These are phyloP conservation scores for Dioctria rufipes DNA, from an alignment of 2,888 invertebrate species.

Conservation along the genomic window DNA sequence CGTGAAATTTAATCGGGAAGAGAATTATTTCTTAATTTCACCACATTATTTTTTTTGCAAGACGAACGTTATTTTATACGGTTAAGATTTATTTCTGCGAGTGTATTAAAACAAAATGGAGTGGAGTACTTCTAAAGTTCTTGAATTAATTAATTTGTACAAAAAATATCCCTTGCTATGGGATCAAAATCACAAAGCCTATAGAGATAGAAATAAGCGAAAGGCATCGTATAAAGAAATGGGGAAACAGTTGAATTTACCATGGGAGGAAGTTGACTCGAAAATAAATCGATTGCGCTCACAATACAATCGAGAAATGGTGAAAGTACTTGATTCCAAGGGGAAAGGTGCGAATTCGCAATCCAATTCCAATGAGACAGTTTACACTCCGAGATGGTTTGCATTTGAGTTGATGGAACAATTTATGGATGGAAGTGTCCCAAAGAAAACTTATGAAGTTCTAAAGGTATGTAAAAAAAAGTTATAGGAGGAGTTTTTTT, in stretches of 20 bases:
- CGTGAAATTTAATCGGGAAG: no score
- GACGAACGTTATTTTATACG: no score
- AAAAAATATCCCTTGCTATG: neutral
- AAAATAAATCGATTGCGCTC: constrained; percentile 10
- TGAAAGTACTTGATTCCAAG: neutral
- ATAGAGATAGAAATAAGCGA: constrained; percentile 12
- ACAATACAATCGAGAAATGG: constrained; percentile 7
- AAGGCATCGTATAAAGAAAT: neutral
- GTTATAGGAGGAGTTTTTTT: no score
- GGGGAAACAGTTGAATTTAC: neutral
- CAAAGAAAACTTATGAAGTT: constrained; percentile 1
- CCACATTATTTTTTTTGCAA: no score
- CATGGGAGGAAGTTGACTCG: neutral
- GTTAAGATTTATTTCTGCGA: no score
- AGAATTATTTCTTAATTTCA: no score
- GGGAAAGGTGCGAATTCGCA: neutral
- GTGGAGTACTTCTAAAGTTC: neutral
- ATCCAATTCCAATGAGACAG: neutral
- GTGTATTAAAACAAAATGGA: neutral
- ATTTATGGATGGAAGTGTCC: neutral
- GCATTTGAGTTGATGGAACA: constrained; percentile 7
- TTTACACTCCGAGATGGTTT: constrained; percentile 1
- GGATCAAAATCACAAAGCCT: neutral
- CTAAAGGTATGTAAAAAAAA: neutral
- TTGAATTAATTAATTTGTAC: neutral